phyloP scores from a whole-genome alignment of 2,797 vertebrate genomes.

The Loris lydekkerianus region DNA sequence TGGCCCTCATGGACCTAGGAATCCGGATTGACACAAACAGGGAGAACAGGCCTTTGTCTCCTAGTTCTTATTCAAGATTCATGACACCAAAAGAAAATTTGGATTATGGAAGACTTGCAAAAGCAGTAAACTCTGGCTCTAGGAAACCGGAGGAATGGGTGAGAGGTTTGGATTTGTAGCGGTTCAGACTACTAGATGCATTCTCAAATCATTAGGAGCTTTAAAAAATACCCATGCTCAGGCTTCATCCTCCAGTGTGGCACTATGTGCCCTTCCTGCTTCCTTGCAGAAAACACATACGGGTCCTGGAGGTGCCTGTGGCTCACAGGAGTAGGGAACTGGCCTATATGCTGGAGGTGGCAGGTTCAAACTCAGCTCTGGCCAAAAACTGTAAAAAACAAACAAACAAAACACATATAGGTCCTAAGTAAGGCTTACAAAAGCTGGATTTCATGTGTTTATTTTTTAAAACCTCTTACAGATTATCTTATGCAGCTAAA shows the following conservation, averaged over 20 bases:
- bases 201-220: background rate
- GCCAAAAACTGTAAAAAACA: too few relatives aligned
- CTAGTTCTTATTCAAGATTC: background rate
- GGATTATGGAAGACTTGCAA: background rate
- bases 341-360: too few relatives aligned
- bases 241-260: background rate
- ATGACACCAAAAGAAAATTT: background rate
- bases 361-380: too few relatives aligned
- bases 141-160: background rate
- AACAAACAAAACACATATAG: background rate
- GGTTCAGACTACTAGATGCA: background rate
- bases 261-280: background rate
- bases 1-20: background rate
- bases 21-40: background rate
- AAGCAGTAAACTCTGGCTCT: background rate
- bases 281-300: background rate
- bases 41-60: background rate
- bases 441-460: constrained; percentile 24
- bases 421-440: background rate
- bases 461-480: background rate
- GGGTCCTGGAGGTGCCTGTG: background rate
- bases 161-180: background rate
- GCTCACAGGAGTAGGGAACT: too few relatives aligned
- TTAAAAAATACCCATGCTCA: background rate
- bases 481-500: background rate